phyloP scores from a whole-genome alignment of 1,140 invertebrate species.

The Parasteatoda tepidariorum region DNA sequence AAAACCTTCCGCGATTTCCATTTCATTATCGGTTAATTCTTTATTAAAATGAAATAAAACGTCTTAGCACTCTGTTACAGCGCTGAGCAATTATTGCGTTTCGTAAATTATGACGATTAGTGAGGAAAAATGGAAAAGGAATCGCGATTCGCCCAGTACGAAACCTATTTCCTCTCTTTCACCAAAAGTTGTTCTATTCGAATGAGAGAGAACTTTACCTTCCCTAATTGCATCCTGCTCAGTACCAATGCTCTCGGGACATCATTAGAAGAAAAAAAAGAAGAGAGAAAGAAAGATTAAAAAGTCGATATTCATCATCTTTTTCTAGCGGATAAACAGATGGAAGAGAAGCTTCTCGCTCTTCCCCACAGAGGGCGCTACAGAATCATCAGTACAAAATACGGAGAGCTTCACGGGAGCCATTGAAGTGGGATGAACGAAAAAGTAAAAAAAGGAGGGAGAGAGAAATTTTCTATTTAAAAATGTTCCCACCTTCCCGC shows the following conservation, averaged over 20 bases:
- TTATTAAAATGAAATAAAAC: too few species aligned
- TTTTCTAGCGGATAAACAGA: not conserved
- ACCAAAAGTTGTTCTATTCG: too few species aligned
- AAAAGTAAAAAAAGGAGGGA: too few species aligned
- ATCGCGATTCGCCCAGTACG: too few species aligned
- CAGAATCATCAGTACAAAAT: not conserved
- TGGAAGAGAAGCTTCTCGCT: conserved; percentile 13
- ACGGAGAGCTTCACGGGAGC: not conserved
- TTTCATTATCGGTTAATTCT: too few species aligned
- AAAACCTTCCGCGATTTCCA: too few species aligned
- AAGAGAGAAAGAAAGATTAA: not conserved
- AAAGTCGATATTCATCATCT: conserved; percentile 33
- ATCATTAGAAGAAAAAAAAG: conserved; percentile 34
- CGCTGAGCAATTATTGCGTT: too few species aligned
- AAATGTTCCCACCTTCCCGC: not conserved
- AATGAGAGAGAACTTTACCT: conserved; percentile 46
- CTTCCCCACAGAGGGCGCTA: conserved; percentile 39
- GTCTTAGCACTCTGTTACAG: too few species aligned
- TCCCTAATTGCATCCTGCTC: conserved; percentile 32
- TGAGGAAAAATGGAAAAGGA: not conserved
- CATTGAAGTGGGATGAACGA: conserved; percentile 7
- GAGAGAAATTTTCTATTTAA: not conserved
- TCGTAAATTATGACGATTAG: too few species aligned
- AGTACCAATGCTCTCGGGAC: conserved; percentile 20
- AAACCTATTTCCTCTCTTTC: too few species aligned